Percentiles rank a stretch among this genome's conserved stretches.
These are phyloP conservation scores for Rhagoletis pomonella DNA, from an alignment of 1,140 invertebrate species.

Conservation along the genomic window DNA sequence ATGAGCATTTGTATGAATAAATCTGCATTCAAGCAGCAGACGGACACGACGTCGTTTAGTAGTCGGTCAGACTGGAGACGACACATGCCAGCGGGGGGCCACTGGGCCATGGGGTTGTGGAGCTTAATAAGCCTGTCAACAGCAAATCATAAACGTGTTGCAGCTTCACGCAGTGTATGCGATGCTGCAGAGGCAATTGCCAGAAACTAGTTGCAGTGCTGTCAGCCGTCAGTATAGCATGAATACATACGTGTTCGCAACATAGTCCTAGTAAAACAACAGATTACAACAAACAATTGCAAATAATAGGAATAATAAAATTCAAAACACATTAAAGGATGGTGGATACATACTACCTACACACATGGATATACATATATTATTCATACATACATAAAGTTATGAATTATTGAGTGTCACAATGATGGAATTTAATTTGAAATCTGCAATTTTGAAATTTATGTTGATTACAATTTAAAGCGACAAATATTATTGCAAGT, in stretches of 20 bases:
- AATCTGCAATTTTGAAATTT: slow-evolving; percentile 39
- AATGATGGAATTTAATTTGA: slow-evolving; percentile 39
- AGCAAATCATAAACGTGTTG: slow-evolving; percentile 58
- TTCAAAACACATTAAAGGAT: neutral
- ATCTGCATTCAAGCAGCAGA: neutral
- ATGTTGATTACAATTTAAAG: slow-evolving; percentile 32
- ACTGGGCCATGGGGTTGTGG: slow-evolving; percentile 37
- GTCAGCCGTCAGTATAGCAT: slow-evolving; percentile 4
- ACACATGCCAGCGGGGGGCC: slow-evolving; percentile 29
- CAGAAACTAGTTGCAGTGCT: neutral
- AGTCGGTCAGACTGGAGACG: slow-evolving; percentile 2
- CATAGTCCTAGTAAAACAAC: slow-evolving; percentile 24
- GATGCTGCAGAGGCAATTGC: neutral
- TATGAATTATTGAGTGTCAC: slow-evolving; percentile 54
- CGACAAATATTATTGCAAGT: slow-evolving; percentile 1
- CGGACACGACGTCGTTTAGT: neutral
- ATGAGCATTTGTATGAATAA: neutral
- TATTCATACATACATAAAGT: neutral
- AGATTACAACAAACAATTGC: slow-evolving; percentile 36
- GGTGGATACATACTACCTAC: neutral
- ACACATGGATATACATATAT: neutral
- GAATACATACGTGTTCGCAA: neutral
- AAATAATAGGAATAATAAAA: slow-evolving; percentile 33
- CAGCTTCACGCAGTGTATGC: slow-evolving; percentile 29
- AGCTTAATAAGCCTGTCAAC: slow-evolving; percentile 73